These are phyloP conservation scores for Blastobasis lacticolella DNA, from an alignment of 2,888 invertebrate genomes.

Conservation along the genomic window DNA sequence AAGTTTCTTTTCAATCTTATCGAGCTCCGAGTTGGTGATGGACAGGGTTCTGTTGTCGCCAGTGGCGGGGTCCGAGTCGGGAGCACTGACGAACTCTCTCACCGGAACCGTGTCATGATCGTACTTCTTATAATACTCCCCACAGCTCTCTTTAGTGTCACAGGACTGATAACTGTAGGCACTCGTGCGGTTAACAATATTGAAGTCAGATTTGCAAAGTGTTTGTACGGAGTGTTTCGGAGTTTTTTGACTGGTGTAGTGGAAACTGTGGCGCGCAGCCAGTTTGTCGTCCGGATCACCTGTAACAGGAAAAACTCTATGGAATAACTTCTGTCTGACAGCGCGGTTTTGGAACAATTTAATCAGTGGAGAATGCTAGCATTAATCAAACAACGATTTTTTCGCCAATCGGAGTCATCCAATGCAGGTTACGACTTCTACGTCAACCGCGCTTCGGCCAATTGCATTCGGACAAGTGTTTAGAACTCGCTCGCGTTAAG, in stretches of 20 bases:
- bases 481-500: too few species aligned
- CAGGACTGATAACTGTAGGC: constrained; percentile 1
- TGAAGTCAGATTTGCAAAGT: constrained; percentile 28
- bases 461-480: too few species aligned
- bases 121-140: constrained; percentile 48
- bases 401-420: too few species aligned
- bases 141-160: constrained; percentile 12
- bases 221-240: constrained; percentile 12
- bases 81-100: constrained; percentile 28
- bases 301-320: background rate
- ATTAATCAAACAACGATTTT: too few species aligned
- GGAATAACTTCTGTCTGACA: background rate
- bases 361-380: too few species aligned
- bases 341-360: too few species aligned
- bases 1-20: constrained; percentile 43
- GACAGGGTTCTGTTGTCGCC: constrained; percentile 20
- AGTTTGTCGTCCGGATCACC: constrained; percentile 11
- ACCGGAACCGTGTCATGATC: constrained; percentile 49
- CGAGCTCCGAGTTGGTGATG: constrained; percentile 44
- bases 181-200: constrained; percentile 2
- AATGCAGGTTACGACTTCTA: too few species aligned
- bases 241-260: constrained; percentile 9
- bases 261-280: constrained; percentile 25
- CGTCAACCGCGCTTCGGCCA: too few species aligned
- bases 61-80: constrained; percentile 10